phyloP scores from a whole-genome alignment of 1,140 invertebrate genomes.

The Drosophila murphyi region DNA sequence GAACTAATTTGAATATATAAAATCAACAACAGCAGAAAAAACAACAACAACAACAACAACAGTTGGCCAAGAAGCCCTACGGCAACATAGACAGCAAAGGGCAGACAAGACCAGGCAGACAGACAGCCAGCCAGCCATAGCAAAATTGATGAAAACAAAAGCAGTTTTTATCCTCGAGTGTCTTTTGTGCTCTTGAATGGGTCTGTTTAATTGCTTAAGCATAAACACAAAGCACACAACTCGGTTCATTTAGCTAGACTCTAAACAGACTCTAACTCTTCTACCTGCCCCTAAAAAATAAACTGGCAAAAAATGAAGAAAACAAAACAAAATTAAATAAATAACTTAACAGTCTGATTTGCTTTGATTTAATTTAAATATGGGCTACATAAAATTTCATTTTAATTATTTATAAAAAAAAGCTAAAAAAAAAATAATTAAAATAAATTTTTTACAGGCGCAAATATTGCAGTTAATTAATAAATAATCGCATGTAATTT shows the following conservation, averaged over 20 bases:
- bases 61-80: constrained; percentile 48
- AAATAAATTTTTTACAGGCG: constrained; percentile 4
- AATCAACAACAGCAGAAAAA: constrained; percentile 61
- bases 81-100: constrained; percentile 17
- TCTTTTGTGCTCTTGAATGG: constrained; percentile 47
- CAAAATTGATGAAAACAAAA: constrained; percentile 61
- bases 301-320: background rate
- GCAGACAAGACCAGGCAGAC: constrained; percentile 39
- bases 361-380: background rate
- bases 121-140: constrained; percentile 8
- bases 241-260: constrained; percentile 32
- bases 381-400: background rate
- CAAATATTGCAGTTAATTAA: constrained; percentile 52
- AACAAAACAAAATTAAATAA: no score
- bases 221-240: constrained; percentile 34
- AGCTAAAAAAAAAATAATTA: no score
- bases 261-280: background rate
- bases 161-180: constrained; percentile 45
- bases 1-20: constrained; percentile 83
- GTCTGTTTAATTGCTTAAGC: constrained; percentile 53
- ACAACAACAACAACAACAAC: constrained; percentile 13
- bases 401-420: no score
- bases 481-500: constrained; percentile 73
- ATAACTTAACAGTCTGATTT: no score
- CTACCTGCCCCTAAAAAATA: background rate